phyloP scores from a whole-genome alignment of 30 jellyfish, hydroid and myxozoan genomes.

The Pelagia noctiluca region DNA sequence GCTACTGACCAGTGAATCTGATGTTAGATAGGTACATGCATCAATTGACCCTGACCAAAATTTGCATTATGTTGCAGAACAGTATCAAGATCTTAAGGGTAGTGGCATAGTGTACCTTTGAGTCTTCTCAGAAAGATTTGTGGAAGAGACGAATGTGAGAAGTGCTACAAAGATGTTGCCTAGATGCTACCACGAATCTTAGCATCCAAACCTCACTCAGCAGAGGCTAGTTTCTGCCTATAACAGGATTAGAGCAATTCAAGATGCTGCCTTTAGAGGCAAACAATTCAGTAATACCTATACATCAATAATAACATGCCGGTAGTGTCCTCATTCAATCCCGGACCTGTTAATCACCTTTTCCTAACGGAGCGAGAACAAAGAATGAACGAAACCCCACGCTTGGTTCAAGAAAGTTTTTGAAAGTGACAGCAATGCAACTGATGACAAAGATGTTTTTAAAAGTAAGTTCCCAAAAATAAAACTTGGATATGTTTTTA shows the following conservation, averaged over 20 bases:
- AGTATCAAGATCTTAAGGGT: slow-evolving; percentile 6
- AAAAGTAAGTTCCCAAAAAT: too few species aligned
- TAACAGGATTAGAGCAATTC: slow-evolving; percentile 1
- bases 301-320: slow-evolving; percentile 1
- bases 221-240: background rate
- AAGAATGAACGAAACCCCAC: background rate
- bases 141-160: background rate
- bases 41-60: slow-evolving; percentile 5
- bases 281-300: background rate
- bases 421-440: too few species aligned
- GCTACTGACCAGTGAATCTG: slow-evolving; percentile 1
- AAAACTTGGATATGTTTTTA: too few species aligned
- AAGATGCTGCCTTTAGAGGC: background rate
- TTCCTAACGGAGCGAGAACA: background rate
- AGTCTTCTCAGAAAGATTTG: background rate
- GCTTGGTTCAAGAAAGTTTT: slow-evolving; percentile 3
- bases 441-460: too few species aligned
- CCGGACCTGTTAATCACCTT: background rate
- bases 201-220: slow-evolving; percentile 13
- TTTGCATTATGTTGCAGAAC: background rate
- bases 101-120: background rate
- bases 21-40: background rate
- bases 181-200: background rate
- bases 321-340: background rate
- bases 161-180: background rate